These are phyloP conservation scores for Cossypha niveicapilla DNA, from an alignment of 2,797 vertebrate genomes.

Conservation along the genomic window DNA sequence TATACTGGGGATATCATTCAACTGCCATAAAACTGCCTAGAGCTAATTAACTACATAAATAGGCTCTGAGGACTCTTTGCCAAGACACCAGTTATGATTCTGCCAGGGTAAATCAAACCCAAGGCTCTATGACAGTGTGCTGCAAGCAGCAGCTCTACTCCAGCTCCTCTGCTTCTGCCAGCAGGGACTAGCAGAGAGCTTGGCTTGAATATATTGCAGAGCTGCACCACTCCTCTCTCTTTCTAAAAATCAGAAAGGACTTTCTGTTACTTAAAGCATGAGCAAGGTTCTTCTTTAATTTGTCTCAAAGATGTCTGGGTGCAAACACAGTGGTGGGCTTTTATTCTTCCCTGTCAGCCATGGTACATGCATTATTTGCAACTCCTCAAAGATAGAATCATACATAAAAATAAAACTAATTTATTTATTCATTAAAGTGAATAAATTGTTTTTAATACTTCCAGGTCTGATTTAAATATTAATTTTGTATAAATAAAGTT, in stretches of 20 bases:
- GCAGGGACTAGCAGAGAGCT: neutral
- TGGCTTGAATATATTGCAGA: neutral
- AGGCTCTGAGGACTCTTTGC: constrained; percentile 6
- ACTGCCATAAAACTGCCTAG: constrained; percentile 8
- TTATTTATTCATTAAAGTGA: constrained; percentile 79
- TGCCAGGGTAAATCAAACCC: neutral
- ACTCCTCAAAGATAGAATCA: constrained; percentile 74
- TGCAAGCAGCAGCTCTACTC: neutral
- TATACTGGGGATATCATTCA: constrained; percentile 9
- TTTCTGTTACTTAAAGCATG: constrained; percentile 32
- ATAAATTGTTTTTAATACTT: constrained; percentile 74
- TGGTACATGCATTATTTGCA: constrained; percentile 39
- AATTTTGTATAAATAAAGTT: constrained; percentile 76
- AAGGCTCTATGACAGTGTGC: neutral
- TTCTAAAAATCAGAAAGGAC: neutral
- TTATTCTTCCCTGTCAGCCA: constrained; percentile 27
- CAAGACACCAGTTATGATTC: neutral
- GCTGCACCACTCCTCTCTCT: neutral
- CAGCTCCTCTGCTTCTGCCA: neutral
- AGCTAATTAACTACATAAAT: constrained; percentile 17
- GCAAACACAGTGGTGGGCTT: neutral
- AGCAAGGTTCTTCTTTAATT: constrained; percentile 42
- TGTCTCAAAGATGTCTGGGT: constrained; percentile 37
- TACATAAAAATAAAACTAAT: constrained; percentile 78
- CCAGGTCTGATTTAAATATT: constrained; percentile 75